phyloP scores from a whole-genome alignment of 1,140 invertebrate species.

The Melitaea cinxia region DNA sequence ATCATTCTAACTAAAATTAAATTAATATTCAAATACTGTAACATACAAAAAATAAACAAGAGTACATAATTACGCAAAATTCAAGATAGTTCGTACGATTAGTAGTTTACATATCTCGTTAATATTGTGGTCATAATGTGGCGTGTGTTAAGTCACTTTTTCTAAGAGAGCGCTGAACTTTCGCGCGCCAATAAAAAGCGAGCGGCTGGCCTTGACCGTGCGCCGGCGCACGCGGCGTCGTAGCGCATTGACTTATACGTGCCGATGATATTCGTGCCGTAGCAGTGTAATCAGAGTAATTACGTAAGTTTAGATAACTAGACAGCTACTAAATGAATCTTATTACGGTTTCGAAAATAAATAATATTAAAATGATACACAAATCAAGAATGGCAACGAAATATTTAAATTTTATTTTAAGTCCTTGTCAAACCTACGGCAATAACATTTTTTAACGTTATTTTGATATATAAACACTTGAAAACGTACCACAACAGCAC shows the following conservation, averaged over 20 bases:
- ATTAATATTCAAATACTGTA: too few species aligned
- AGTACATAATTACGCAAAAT: background rate
- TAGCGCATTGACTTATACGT: constrained; percentile 22
- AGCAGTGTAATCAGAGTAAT: constrained; percentile 15
- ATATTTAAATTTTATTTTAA: too few species aligned
- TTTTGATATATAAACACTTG: too few species aligned
- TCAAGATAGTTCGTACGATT: background rate
- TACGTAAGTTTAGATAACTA: constrained; percentile 10
- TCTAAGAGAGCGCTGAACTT: constrained; percentile 57
- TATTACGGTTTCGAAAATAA: background rate
- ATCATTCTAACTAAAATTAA: too few species aligned
- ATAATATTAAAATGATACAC: too few species aligned
- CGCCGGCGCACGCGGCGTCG: constrained; percentile 39
- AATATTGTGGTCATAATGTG: constrained; percentile 16
- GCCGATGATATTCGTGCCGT: constrained; percentile 21
- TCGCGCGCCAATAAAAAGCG: constrained; percentile 57
- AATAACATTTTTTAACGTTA: too few species aligned
- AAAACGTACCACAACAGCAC: too few species aligned
- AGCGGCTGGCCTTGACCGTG: constrained; percentile 59
- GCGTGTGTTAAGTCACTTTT: constrained; percentile 43
- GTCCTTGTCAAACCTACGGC: too few species aligned
- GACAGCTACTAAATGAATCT: background rate
- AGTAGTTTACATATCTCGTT: constrained; percentile 13
- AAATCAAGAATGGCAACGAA: too few species aligned
- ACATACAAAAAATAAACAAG: background rate